Evolutionary conservation across 2,113 vertebrate genomes (phyloP).

Genomic region (Silurus asotus): DNA sequence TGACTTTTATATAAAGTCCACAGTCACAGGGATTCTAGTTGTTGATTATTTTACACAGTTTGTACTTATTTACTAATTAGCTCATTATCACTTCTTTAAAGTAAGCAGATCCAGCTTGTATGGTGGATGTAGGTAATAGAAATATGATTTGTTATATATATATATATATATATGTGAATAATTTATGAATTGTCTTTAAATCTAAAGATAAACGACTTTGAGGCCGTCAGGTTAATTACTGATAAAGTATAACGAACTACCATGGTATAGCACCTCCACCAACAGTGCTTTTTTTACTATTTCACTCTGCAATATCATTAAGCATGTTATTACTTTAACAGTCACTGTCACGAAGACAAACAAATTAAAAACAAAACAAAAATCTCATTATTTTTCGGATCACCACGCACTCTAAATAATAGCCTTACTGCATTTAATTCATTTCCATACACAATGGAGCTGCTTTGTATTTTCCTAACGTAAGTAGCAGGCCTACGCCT

Average conservation of each 20-base stretch:
- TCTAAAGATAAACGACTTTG: not conserved
- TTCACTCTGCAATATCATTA: constrained; percentile 4
- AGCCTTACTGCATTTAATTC: constrained; percentile 10
- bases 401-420: not conserved
- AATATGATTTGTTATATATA: not conserved
- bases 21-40: not conserved
- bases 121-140: not conserved
- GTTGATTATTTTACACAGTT: not conserved
- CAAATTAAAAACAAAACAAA: not conserved
- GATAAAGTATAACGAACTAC: constrained; percentile 21
- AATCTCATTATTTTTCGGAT: not conserved
- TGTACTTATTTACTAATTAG: not conserved
- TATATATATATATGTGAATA: too few relatives aligned
- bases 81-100: not conserved
- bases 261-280: constrained; percentile 18
- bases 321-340: constrained; percentile 34
- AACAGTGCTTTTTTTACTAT: not conserved
- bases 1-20: not conserved
- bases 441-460: constrained; percentile 4
- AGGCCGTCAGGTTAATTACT: constrained; percentile 43
- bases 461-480: constrained; percentile 20
- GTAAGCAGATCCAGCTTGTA: not conserved
- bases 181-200: not conserved
- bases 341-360: constrained; percentile 14
- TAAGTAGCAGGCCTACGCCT: constrained; percentile 17